phyloP scores from a whole-genome alignment of 2,797 vertebrate genomes.

The Monodelphis domestica region DNA sequence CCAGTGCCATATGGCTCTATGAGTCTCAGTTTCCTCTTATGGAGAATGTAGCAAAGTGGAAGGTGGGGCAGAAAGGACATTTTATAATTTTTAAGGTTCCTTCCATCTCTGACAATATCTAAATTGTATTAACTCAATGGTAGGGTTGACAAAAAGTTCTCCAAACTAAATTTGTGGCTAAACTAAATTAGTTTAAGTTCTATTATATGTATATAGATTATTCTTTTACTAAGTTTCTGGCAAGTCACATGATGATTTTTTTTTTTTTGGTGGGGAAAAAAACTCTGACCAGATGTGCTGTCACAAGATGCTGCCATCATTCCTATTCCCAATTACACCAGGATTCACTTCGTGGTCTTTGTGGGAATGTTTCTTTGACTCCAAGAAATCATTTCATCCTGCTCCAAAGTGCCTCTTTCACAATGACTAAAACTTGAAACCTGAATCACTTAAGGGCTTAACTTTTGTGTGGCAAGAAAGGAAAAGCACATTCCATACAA shows the following conservation, averaged over 20 bases:
- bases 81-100: neutral
- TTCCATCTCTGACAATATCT: neutral
- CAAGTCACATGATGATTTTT: neutral
- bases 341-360: conserved; percentile 11
- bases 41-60: neutral
- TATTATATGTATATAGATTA: neutral
- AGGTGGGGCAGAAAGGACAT: neutral
- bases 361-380: conserved; percentile 7
- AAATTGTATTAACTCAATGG: neutral
- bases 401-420: conserved; percentile 21
- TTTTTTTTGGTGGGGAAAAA: neutral
- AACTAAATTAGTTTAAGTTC: neutral
- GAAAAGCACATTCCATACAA: neutral
- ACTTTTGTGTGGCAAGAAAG: conserved; percentile 28
- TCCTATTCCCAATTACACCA: conserved; percentile 16
- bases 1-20: neutral
- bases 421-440: conserved; percentile 5
- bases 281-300: neutral
- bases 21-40: neutral
- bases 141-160: neutral
- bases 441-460: conserved; percentile 16
- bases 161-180: conserved; percentile 5
- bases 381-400: conserved; percentile 36
- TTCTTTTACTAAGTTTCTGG: conserved; percentile 24
- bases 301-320: neutral